These are phyloP conservation scores for Anas bernieri DNA, from an alignment of 2,797 vertebrate species.

Conservation along the genomic window DNA sequence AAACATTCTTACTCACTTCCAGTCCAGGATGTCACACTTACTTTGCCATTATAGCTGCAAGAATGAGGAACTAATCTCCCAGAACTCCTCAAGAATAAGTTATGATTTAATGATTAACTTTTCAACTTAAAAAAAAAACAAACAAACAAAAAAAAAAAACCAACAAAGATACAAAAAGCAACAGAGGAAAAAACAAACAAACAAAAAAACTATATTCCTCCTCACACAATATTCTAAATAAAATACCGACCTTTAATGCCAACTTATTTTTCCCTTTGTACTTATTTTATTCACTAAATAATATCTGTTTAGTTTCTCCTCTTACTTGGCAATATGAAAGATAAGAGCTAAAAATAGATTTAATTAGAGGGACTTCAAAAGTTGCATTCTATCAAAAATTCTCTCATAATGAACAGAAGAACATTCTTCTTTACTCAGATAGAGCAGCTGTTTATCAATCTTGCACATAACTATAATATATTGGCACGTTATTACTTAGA, in stretches of 20 bases:
- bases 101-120: conserved; percentile 13
- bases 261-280: not conserved
- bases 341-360: conserved; percentile 2
- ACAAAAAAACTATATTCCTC: not conserved
- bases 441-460: not conserved
- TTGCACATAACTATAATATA: not conserved
- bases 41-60: conserved; percentile 17
- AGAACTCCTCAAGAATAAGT: not conserved
- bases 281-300: not conserved
- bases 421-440: not conserved
- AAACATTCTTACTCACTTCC: not conserved
- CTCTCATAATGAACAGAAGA: not conserved
- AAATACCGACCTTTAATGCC: not conserved
- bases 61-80: not conserved
- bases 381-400: not conserved
- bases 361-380: not conserved
- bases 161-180: not conserved
- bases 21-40: not conserved
- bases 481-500: not conserved
- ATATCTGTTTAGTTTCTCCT: not conserved
- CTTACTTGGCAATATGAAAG: not conserved
- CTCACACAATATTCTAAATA: not conserved
- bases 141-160: not conserved
- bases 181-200: not conserved
- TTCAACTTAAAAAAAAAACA: not conserved